Conservation (phyloP, 2,888 invertebrate genomes). For the Schrankia costaestrigalis region DNA sequence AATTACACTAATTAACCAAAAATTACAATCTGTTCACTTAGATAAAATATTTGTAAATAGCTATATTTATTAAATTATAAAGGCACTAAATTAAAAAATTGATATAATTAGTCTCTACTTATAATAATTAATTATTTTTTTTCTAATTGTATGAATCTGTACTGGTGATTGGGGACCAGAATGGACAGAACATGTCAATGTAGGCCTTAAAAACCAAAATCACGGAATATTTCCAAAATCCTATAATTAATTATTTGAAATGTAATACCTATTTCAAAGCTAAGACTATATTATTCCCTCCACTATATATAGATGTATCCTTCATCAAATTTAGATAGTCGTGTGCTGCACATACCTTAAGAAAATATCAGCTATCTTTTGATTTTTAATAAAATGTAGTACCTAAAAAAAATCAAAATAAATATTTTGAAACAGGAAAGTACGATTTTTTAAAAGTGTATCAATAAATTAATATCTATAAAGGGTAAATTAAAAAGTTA, state of each 20-base stretch:
- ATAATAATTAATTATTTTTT: conserved; percentile 20
- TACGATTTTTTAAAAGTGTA: too few relatives aligned
- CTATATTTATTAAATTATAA: conserved; percentile 15
- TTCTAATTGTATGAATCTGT: conserved; percentile 37
- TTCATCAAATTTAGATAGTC: conserved; percentile 37
- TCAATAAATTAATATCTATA: too few relatives aligned
- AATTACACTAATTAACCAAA: conserved; percentile 16
- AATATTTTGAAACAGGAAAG: too few relatives aligned
- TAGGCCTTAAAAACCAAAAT: conserved; percentile 51
- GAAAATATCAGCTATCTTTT: conserved; percentile 8
- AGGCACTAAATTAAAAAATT: conserved; percentile 37
- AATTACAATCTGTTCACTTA: conserved; percentile 3
- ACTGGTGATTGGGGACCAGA: conserved; percentile 72
- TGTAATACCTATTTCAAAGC: conserved; percentile 42
- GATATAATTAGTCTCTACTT: conserved; percentile 21
- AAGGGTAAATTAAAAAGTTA: too few relatives aligned
- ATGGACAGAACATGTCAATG: conserved; percentile 47
- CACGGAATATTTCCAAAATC: conserved; percentile 38
- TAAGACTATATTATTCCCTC: conserved; percentile 73
- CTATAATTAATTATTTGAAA: conserved; percentile 23
- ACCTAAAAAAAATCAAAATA: too few relatives aligned
- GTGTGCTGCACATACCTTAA: conserved; percentile 37
- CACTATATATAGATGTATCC: conserved; percentile 60
- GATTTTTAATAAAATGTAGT: conserved; percentile 1
- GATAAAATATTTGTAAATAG: conserved; percentile 26